Conservation (phyloP, 1,140 invertebrate genomes). For the Rhyzopertha dominica region DNA sequence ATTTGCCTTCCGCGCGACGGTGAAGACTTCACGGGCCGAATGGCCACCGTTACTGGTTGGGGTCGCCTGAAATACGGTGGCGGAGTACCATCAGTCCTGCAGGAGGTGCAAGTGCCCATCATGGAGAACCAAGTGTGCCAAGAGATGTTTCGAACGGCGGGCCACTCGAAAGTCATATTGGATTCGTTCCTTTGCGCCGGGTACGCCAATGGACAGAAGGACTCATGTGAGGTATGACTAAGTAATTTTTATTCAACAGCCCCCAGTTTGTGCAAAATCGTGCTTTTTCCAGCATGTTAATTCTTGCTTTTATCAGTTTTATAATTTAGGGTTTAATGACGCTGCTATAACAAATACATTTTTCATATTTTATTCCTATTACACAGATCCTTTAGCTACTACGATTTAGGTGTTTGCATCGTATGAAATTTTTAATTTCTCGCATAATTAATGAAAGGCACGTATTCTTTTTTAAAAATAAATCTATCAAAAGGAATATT, state of each 20-base stretch:
- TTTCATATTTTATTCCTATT: too few species aligned
- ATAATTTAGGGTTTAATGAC: too few species aligned
- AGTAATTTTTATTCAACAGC: slow-evolving; percentile 18
- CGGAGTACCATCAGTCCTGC: slow-evolving; percentile 79
- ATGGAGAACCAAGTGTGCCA: slow-evolving; percentile 89
- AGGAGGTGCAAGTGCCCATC: slow-evolving; percentile 88
- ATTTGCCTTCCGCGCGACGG: slow-evolving; percentile 83
- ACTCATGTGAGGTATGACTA: slow-evolving; percentile 93
- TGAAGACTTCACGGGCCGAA: slow-evolving; percentile 75
- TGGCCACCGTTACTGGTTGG: slow-evolving; percentile 79
- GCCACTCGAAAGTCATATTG: slow-evolving; percentile 80
- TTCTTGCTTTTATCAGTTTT: too few species aligned
- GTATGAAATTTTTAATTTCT: too few species aligned
- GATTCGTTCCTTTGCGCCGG: slow-evolving; percentile 91
- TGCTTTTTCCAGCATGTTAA: neutral
- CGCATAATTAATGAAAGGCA: too few species aligned
- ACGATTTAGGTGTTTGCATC: too few species aligned
- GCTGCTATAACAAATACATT: too few species aligned
- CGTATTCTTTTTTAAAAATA: too few species aligned
- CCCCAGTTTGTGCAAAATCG: neutral
- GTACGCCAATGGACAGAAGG: slow-evolving; percentile 86
- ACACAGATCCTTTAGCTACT: too few species aligned
- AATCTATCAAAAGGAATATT: too few species aligned
- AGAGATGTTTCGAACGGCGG: slow-evolving; percentile 88
- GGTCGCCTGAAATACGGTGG: slow-evolving; percentile 68